Base-by-base conservation (phyloP, 2,888 invertebrate genomes). In the Therioaphis trifolii region DNA sequence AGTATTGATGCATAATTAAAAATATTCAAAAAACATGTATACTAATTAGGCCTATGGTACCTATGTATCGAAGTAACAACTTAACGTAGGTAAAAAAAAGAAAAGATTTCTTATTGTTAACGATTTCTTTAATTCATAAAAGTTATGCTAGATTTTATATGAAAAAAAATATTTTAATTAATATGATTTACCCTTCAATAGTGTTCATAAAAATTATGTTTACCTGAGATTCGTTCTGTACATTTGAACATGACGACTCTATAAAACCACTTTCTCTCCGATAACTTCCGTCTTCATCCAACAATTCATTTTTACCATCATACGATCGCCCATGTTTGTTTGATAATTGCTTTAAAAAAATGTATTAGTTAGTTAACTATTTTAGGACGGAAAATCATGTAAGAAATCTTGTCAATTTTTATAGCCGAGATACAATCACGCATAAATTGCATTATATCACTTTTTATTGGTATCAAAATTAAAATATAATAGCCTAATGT, bases 271-370 rank as follows among this genome's bases (percentile, higher is more conserved):
- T 72, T 63, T 82, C 80, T 74, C 80, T 82, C 2, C 72, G 61
- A 35, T 72, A 82, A 18, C 46, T 61, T 46, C 71, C 80, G 4
- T 80, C 71, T 5, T 82, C 80, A n/a, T 82, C 72, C 14, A 82
- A 29, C 7, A 72, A 21, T 82, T 82, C 80, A 24, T 82, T 82
- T 63, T 82, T 82, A 18, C 80, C 80, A 18, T 82, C 80, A 29
- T 82, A 82, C 5, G 80, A 82, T 0, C 80, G 72, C 2, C 79
- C 79, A n/a, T 82, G 80, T 63, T 82, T 82, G 61, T 61, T 72
- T 24, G 80, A 80, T 46, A 82, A 63, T 82, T 82, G 80, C 80
- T 82, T 78, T 49, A 82, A 80, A 80, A 61, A 76, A 68, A 68
- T 46, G n/a, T 55, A 18, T n/a, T 55, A 21, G 18, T 55, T 21